Percentiles rank a stretch among this genome's conserved stretches.
These are phyloP conservation scores for Hippasteria phrygiana DNA, from an alignment of 53 echinoderm and acorn worm genomes.

Conservation along the genomic window DNA sequence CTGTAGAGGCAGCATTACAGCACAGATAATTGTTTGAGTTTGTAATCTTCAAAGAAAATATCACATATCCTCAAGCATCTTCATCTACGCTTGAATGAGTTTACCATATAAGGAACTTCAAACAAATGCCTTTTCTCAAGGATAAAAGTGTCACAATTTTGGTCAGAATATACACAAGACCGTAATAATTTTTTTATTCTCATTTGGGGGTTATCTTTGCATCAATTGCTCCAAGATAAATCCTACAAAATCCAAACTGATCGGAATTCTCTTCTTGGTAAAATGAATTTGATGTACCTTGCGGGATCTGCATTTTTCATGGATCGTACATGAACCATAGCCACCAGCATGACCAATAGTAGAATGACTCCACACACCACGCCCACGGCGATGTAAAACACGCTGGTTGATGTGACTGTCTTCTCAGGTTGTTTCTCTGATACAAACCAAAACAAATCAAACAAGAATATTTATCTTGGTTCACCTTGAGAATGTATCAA, in stretches of 20 bases:
- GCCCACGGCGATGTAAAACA: constrained; percentile 99
- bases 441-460: constrained; percentile 27
- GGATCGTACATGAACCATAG: constrained; percentile 80
- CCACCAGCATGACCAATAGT: constrained; percentile 84
- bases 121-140: no score
- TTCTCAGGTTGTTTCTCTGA: constrained; percentile 35
- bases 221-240: not conserved
- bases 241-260: not conserved
- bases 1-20: no score
- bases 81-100: no score
- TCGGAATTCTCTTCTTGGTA: not conserved
- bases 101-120: no score
- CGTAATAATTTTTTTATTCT: no score
- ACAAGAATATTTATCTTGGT: not conserved
- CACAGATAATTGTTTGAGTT: no score
- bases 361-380: constrained; percentile 91
- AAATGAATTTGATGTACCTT: constrained; percentile 41
- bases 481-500: not conserved
- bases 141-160: no score
- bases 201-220: no score
- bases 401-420: constrained; percentile 81
- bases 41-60: no score
- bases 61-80: no score
- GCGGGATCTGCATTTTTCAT: constrained; percentile 58
- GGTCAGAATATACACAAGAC: no score